Percentiles rank a stretch among this genome's conserved stretches.
Evolutionary conservation across 2,797 vertebrate genomes (phyloP).

Genomic region (Periophthalmus magnuspinnatus): DNA sequence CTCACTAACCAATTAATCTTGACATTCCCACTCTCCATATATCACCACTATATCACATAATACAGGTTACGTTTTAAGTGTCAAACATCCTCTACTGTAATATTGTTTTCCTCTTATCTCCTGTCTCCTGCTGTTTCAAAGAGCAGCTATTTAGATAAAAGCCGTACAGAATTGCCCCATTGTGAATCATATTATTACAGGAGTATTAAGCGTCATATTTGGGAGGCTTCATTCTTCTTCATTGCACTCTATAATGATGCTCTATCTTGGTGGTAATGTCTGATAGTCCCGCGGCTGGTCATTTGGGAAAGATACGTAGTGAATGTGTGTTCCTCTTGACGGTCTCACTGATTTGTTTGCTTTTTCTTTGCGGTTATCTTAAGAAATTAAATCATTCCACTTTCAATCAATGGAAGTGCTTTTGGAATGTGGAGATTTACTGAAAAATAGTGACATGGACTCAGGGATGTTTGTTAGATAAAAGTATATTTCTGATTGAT

Average conservation of each 20-base stretch:
- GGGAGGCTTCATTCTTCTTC: slow-evolving; percentile 56
- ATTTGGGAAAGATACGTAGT: slow-evolving; percentile 43
- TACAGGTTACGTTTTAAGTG: neutral
- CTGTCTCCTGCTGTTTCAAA: slow-evolving; percentile 18
- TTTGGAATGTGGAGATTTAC: slow-evolving; percentile 41
- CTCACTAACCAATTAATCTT: neutral
- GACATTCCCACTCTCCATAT: neutral
- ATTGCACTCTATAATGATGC: slow-evolving; percentile 69
- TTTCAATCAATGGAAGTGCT: slow-evolving; percentile 33
- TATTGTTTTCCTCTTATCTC: slow-evolving; percentile 21
- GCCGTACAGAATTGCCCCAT: slow-evolving; percentile 44
- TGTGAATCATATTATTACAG: slow-evolving; percentile 56
- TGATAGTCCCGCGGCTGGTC: slow-evolving; percentile 65
- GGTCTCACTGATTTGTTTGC: slow-evolving; percentile 75
- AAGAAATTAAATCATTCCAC: slow-evolving; percentile 50
- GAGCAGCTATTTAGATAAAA: slow-evolving; percentile 29
- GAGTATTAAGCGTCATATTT: slow-evolving; percentile 66
- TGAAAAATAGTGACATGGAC: slow-evolving; percentile 27
- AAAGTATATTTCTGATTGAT: slow-evolving; percentile 27
- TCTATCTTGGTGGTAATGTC: slow-evolving; percentile 68
- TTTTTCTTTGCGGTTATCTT: slow-evolving; percentile 48
- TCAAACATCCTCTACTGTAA: slow-evolving; percentile 10
- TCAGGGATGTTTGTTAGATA: slow-evolving; percentile 38
- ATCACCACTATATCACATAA: neutral
- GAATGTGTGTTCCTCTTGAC: slow-evolving; percentile 62